phyloP scores from a whole-genome alignment of 2,888 invertebrate genomes.

The Sycophila texana region DNA sequence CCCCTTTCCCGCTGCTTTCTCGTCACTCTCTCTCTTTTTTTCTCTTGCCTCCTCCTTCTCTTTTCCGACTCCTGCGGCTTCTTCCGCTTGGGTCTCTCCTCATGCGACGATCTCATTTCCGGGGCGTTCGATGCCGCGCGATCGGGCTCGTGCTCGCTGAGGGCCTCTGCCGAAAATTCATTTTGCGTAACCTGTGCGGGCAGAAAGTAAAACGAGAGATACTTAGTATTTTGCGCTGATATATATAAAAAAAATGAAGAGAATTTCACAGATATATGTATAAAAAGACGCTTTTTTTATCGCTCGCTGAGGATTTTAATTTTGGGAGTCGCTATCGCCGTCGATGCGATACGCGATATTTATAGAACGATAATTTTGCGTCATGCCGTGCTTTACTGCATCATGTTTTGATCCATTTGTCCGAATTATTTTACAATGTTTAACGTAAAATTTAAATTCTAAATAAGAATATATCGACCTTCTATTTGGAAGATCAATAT shows the following conservation, averaged over 20 bases:
- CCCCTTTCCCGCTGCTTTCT: not conserved
- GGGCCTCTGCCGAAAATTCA: too few relatives aligned
- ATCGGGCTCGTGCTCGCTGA: not conserved
- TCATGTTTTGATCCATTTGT: not conserved
- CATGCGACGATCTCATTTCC: too few relatives aligned
- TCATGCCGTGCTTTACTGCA: not conserved
- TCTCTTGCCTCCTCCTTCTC: not conserved
- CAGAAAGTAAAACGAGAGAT: conserved; percentile 26
- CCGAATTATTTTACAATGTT: not conserved
- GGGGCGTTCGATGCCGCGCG: not conserved
- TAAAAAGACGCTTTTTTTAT: not conserved
- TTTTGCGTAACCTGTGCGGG: conserved; percentile 34
- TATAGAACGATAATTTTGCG: not conserved
- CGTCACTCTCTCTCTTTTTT: not conserved
- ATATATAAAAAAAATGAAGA: too few relatives aligned
- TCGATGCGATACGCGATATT: too few relatives aligned
- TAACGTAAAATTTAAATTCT: not conserved
- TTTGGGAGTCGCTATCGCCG: too few relatives aligned
- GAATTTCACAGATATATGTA: not conserved
- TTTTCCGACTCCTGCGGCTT: not conserved
- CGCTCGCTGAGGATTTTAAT: too few relatives aligned
- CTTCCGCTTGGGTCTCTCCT: not conserved
- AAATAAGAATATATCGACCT: not conserved
- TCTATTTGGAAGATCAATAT: too few relatives aligned
- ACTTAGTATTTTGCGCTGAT: not conserved